Conservation (phyloP, 2,113 vertebrate species). For the Lampris incognitus region DNA sequence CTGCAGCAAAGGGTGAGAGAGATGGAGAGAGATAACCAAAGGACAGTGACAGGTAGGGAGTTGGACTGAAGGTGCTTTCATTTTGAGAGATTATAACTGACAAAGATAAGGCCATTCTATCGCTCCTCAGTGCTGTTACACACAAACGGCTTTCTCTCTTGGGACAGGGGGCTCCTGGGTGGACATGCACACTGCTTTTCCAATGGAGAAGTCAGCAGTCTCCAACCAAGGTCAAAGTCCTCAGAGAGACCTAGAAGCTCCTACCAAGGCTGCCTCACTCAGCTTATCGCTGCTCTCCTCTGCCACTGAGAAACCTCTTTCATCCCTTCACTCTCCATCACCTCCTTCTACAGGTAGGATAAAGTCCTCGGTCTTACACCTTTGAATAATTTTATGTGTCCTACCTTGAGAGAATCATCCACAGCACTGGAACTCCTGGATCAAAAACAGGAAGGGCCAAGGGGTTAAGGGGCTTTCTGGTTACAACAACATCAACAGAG, state of each 20-base stretch:
- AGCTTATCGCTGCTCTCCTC: neutral
- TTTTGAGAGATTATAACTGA: conserved; percentile 32
- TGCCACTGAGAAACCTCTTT: conserved; percentile 6
- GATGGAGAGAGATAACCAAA: neutral
- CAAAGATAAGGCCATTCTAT: conserved; percentile 30
- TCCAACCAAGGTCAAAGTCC: conserved; percentile 4
- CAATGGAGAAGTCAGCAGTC: conserved; percentile 17
- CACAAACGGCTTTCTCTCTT: conserved; percentile 7
- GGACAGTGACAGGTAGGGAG: neutral
- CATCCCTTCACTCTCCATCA: conserved; percentile 11
- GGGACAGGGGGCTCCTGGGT: conserved; percentile 24
- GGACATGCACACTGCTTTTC: conserved; percentile 23
- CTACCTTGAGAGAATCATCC: too few relatives aligned
- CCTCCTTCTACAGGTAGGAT: conserved; percentile 35
- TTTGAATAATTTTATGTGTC: neutral
- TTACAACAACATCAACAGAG: too few relatives aligned
- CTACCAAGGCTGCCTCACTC: neutral
- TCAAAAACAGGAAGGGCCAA: too few relatives aligned
- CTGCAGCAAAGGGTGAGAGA: neutral
- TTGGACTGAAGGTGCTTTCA: neutral
- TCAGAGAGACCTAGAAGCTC: neutral
- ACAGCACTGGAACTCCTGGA: too few relatives aligned
- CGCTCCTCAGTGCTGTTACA: neutral
- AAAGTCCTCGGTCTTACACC: neutral
- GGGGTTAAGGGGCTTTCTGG: too few relatives aligned